Percentiles rank a stretch among this genome's conserved stretches.
These are phyloP conservation scores for Oreochromis grahami DNA, from an alignment of 2,797 vertebrate genomes.

Conservation along the genomic window DNA sequence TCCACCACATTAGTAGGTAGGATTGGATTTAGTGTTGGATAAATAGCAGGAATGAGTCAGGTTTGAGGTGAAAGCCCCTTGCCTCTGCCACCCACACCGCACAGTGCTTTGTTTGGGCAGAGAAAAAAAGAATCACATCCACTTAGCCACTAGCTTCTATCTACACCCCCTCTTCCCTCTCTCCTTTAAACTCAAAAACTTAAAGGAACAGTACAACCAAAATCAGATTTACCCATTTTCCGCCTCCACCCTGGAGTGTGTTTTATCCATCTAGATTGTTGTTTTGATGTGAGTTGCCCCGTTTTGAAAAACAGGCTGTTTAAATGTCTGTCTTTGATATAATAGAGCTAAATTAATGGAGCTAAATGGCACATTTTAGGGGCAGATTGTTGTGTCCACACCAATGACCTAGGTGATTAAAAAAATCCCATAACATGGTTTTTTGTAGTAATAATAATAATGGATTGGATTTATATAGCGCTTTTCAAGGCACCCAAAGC, in stretches of 20 bases:
- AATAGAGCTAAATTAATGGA: not conserved
- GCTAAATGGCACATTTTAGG: not conserved
- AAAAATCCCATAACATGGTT: not conserved
- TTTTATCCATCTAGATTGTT: not conserved
- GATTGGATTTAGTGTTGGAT: slow-evolving; percentile 1
- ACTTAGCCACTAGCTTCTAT: slow-evolving; percentile 44
- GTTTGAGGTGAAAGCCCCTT: slow-evolving; percentile 9
- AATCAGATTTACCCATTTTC: not conserved
- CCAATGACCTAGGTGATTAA: not conserved
- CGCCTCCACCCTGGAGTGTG: not conserved
- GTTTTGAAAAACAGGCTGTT: not conserved
- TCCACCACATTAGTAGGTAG: not conserved
- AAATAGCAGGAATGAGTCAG: not conserved
- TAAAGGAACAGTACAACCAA: not conserved
- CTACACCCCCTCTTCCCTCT: not conserved
- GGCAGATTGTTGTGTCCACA: not conserved
- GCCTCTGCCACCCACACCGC: slow-evolving; percentile 10
- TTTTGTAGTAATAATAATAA: not conserved
- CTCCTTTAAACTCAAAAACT: slow-evolving; percentile 1
- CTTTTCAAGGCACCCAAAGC: no score
- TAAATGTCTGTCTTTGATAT: not conserved
- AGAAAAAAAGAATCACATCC: slow-evolving; percentile 53
- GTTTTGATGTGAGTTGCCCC: not conserved
- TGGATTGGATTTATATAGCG: no score
- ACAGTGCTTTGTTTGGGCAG: slow-evolving; percentile 10